phyloP scores from a whole-genome alignment of 2,113 vertebrate species.

The Ammodytes dubius region DNA sequence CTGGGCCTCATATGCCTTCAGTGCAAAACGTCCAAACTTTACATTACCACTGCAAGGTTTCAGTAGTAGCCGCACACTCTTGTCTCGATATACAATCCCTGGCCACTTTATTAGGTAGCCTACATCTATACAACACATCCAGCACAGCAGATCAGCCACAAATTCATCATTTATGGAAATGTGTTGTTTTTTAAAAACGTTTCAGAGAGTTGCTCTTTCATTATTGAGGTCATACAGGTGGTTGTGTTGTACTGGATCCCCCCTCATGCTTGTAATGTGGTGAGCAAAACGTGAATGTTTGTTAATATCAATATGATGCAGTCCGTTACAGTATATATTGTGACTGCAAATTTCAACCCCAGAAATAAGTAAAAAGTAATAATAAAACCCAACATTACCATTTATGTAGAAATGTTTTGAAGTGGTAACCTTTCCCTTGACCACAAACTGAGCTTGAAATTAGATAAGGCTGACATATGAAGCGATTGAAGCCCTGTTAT shows the following conservation, averaged over 20 bases:
- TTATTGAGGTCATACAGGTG: neutral
- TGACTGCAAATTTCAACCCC: neutral
- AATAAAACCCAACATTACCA: neutral
- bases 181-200: neutral
- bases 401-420: neutral
- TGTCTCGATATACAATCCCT: neutral
- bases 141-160: neutral
- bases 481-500: neutral
- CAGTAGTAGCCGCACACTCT: neutral
- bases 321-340: neutral
- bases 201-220: neutral
- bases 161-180: neutral
- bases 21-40: slow-evolving; percentile 20
- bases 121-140: neutral
- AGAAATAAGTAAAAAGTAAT: neutral
- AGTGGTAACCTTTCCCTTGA: neutral
- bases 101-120: too few species aligned
- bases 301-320: neutral
- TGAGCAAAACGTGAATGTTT: neutral
- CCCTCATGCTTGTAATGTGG: neutral
- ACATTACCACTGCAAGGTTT: neutral
- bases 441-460: neutral
- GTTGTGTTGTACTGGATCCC: neutral
- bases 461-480: neutral
- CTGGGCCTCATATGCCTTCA: slow-evolving; percentile 28